Evolutionary conservation across 2,113 vertebrate genomes (phyloP).

Genomic region (Callipepla californica): DNA sequence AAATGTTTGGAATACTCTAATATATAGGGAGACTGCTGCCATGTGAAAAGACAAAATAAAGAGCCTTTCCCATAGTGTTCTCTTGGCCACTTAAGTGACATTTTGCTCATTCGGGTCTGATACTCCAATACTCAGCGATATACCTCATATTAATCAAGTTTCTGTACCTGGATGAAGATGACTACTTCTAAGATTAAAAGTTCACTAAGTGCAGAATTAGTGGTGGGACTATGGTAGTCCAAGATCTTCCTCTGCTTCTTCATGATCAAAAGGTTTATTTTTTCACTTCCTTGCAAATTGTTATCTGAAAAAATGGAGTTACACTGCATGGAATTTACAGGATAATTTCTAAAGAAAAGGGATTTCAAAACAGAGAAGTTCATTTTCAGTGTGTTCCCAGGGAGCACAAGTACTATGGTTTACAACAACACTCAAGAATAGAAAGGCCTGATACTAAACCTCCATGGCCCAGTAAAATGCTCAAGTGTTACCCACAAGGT

Average conservation of each 20-base stretch:
- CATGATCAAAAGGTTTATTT: not conserved
- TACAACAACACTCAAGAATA: not conserved
- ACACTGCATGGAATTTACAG: not conserved
- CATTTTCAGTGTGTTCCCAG: not conserved
- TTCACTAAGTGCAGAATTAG: not conserved
- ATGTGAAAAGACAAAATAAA: not conserved
- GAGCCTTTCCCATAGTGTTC: not conserved
- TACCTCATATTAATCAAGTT: not conserved
- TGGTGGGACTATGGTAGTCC: not conserved
- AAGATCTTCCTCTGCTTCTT: not conserved
- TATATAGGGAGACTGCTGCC: not conserved
- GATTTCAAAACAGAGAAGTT: not conserved
- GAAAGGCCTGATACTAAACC: not conserved
- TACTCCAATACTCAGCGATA: not conserved
- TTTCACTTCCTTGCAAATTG: not conserved
- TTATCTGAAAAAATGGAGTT: not conserved
- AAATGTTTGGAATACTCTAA: not conserved
- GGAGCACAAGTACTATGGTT: not conserved
- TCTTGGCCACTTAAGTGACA: not conserved
- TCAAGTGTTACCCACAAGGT: not conserved
- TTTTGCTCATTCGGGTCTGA: not conserved
- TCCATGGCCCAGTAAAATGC: not conserved
- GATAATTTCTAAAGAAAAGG: not conserved
- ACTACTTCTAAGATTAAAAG: not conserved
- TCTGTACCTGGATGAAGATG: not conserved